Evolutionary conservation across 2,888 invertebrate species (phyloP), one percentile per base, ranked within the genome.

Genomic region (Cephus runcator): DNA sequence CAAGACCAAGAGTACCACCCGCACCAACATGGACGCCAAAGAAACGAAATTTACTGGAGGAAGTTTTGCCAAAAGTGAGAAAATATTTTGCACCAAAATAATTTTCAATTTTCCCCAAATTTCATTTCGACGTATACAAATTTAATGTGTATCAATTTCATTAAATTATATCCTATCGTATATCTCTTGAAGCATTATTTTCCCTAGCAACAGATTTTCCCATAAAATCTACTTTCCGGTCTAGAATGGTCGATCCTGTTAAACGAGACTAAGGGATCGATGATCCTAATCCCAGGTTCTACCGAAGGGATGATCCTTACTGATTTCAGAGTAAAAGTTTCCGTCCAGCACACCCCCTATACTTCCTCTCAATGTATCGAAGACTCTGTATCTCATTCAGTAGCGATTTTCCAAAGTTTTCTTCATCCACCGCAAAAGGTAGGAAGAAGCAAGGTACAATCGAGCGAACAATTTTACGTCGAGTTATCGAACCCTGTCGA

Each of bases 161-260:
- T 56, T 56, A 56, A 56, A 56, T 23, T 9, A 56, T 1, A 23
- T 15, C 23, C 23, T 1, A 56, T 56, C 56, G 2, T 56, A 9
- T 0, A 1, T 56, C 23, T 56, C 23, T 9, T 9, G 2, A 56
- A 9, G 56, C 23, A 56, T 56, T 56, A 23, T 9, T 23, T 56
- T 23, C 9, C 56, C 56, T 1, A 2, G 56, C 9, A 56, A 56
- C 34, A 82, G 77, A 77, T 79, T 82, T 88, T 88, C 88, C 88
- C 88, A 88, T 88, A 87, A 88, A 88, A 88, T 88, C 79, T 77
- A 76, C 79, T 86, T 85, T 86, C 87, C 87, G 85, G 80, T 79
- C 69, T 34, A 78, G 79, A 79, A 79, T 34, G 31, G 71, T 15
- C 15, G 83, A 88, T 88, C 88, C 87, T 85, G 86, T 90, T 89